Evolutionary conservation across 2,113 vertebrate species (phyloP).

Genomic region (Phainopepla nitens): DNA sequence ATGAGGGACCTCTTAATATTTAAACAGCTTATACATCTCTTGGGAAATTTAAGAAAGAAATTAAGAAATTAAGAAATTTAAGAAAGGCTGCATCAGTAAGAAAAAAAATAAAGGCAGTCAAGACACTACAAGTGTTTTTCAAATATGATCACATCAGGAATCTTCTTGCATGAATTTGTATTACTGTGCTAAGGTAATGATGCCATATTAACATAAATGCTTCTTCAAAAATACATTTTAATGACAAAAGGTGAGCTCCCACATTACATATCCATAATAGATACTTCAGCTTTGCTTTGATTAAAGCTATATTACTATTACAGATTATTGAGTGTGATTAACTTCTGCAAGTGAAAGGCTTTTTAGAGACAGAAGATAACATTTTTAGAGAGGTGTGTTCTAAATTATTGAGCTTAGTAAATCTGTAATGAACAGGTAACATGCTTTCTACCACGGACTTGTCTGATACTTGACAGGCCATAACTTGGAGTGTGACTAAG

Average conservation of each 20-base stretch:
- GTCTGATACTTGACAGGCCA: constrained; percentile 67
- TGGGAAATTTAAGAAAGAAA: background rate
- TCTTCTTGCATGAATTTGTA: background rate
- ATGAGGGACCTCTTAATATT: background rate
- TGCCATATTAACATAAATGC: background rate
- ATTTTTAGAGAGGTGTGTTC: background rate
- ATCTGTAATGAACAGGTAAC: constrained; percentile 9
- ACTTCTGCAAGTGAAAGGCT: background rate
- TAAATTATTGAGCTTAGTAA: constrained; percentile 1
- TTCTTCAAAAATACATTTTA: background rate
- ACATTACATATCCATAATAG: accelerated
- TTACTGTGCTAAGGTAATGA: background rate
- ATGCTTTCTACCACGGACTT: background rate
- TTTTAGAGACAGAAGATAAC: background rate
- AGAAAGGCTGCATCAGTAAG: background rate
- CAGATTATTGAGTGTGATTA: background rate
- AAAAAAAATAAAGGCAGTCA: background rate
- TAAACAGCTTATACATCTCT: background rate
- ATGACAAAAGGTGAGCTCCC: background rate
- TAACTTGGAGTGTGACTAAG: constrained; percentile 66
- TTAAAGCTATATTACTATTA: background rate
- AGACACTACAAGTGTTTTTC: background rate
- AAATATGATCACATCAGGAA: background rate
- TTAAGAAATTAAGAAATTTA: no score
- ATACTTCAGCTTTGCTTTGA: background rate